Percentiles rank a stretch among this genome's conserved stretches.
Evolutionary conservation across 2,888 invertebrate species (phyloP).

Genomic region (Oxyteleia sp.): DNA sequence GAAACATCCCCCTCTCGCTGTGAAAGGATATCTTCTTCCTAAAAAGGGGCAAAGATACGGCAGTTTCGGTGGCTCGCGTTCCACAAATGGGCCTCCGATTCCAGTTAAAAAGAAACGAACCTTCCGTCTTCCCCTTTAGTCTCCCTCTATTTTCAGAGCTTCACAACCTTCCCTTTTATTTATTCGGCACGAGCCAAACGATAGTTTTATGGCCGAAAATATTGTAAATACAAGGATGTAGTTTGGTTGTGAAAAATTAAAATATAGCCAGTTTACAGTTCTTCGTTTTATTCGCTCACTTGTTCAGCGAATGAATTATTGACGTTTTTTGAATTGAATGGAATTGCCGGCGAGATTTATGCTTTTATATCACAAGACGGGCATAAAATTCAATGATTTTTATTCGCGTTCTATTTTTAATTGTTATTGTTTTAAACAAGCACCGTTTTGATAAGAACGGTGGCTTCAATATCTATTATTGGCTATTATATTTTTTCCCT

Average conservation of each 20-base stretch:
- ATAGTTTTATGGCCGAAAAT: conserved; percentile 60
- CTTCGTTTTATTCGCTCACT: conserved; percentile 44
- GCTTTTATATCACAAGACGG: conserved; percentile 42
- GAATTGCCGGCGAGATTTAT: conserved; percentile 43
- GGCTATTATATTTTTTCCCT: background rate
- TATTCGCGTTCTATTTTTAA: conserved; percentile 15
- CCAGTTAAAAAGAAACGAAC: conserved; percentile 78
- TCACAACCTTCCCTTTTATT: conserved; percentile 55
- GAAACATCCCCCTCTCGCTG: conserved; percentile 46
- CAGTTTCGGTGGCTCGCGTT: conserved; percentile 74
- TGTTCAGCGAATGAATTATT: conserved; percentile 53
- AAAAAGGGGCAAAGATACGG: conserved; percentile 47
- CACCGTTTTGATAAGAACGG: conserved; percentile 2
- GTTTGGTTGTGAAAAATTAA: conserved; percentile 64
- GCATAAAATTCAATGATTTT: conserved; percentile 42
- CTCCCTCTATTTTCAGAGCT: conserved; percentile 24
- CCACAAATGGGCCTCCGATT: conserved; percentile 79
- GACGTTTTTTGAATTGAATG: conserved; percentile 57
- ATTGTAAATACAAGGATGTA: conserved; percentile 54
- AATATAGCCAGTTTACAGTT: conserved; percentile 58
- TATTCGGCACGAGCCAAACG: conserved; percentile 61
- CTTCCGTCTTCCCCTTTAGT: conserved; percentile 44
- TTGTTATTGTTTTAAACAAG: conserved; percentile 44
- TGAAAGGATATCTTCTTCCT: conserved; percentile 61
- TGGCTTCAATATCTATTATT: conserved; percentile 8